Evolutionary conservation across 2,797 vertebrate genomes (phyloP), one percentile per base, ranked within the genome.

Genomic region (Peromyscus melanophrys): DNA sequence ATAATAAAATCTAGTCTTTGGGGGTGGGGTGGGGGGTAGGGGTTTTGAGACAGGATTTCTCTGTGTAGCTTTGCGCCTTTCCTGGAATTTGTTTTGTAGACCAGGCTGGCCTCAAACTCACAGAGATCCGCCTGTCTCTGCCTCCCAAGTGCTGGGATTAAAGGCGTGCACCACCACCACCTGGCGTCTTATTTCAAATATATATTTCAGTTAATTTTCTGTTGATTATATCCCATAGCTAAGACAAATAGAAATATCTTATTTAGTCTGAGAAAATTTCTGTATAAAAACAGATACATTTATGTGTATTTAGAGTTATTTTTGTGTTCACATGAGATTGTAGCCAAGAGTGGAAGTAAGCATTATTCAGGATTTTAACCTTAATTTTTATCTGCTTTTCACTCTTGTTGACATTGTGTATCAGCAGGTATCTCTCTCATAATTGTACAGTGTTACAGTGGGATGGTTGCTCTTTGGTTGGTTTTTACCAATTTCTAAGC

Each of bases 331-430:
- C 12, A 5, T 57, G 49, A 31, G 9, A 46, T 96, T 95, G 82
- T 83, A 92, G 93, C 75, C 40, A 75, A 46, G 90, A 63, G 31
- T 92, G 43, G 63, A 93, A 91, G 40, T 63, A 83, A 75, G 31
- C 4, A 71, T 73, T 91, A 46, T 29, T 89, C 73, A n/a, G 25
- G 76, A 0, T 86, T 87, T 67, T 89, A 1, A 89, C 34, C 25
- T 69, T 83, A 67, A 91, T 52, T 93, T 92, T 61, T 90, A 40
- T 76, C 23, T 40, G 31, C 10, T 59, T 73, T 88, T 14, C 13
- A 29, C 63, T 49, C 10, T 71, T 90, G 69, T 65, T 90, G 55
- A 7, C 49, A 77, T 46, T 95, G 90, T 78, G 59, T 43, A 19
- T 67, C 57, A 96, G 23, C 37, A 34, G 27, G 16, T 59, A 29